These are phyloP conservation scores for Aphelenchoides fujianensis DNA, from an alignment of 1,140 invertebrate genomes.

Conservation along the genomic window DNA sequence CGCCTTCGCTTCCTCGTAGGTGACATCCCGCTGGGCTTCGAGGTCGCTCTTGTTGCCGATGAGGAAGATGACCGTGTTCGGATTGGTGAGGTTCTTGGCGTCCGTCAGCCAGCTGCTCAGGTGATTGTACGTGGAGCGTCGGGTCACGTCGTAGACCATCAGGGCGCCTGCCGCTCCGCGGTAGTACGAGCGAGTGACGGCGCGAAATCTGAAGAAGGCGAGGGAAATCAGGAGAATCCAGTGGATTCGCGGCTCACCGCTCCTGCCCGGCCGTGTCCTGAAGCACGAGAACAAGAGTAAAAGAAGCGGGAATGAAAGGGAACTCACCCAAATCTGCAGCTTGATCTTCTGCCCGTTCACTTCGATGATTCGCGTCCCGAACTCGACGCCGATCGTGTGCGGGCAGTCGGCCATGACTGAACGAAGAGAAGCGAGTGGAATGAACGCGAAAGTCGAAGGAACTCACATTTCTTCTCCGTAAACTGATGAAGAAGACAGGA, in stretches of 20 bases:
- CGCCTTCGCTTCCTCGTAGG: constrained; percentile 98
- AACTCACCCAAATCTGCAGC: constrained; percentile 89
- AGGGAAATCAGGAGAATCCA: constrained; percentile 44
- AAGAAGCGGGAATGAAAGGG: no score
- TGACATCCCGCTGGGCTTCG: constrained; percentile 94
- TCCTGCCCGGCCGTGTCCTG: constrained; percentile 93
- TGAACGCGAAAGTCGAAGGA: constrained; percentile 7
- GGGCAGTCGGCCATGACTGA: constrained; percentile 99
- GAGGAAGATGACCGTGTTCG: constrained; percentile 97
- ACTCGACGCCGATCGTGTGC: constrained; percentile 98
- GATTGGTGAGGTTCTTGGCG: constrained; percentile 96
- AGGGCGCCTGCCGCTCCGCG: constrained; percentile 93
- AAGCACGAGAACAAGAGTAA: no score
- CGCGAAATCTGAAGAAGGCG: constrained; percentile 73
- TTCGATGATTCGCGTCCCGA: constrained; percentile 96
- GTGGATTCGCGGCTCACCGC: constrained; percentile 60
- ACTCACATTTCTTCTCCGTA: constrained; percentile 99
- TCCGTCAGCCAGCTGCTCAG: constrained; percentile 98
- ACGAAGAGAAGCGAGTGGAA: constrained; percentile 45
- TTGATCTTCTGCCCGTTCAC: constrained; percentile 98
- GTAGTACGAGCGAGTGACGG: constrained; percentile 97
- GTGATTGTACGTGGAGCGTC: constrained; percentile 88
- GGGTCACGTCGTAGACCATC: constrained; percentile 98
- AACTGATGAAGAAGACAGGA: constrained; percentile 98
- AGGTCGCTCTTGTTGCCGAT: constrained; percentile 99